Percentiles rank a stretch among this genome's conserved stretches.
phyloP scores from a whole-genome alignment of 1,140 invertebrate species.

The Drosophila tropicalis region DNA sequence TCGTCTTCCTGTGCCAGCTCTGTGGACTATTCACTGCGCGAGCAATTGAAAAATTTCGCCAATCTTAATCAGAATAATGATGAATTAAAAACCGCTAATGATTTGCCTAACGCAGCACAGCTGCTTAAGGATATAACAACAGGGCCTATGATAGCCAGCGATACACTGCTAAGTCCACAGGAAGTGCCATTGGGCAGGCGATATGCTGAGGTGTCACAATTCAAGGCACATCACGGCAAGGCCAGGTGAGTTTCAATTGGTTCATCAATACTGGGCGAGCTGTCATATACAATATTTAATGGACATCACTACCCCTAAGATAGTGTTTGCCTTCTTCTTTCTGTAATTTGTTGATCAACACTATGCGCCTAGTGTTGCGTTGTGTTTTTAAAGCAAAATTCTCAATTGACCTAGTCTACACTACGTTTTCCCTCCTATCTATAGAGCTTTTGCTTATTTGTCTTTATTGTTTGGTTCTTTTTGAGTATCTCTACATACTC shows the following conservation, averaged over 20 bases:
- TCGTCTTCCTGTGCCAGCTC: slow-evolving; percentile 59
- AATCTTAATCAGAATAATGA: slow-evolving; percentile 37
- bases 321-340: no score
- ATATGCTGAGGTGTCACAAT: slow-evolving; percentile 81
- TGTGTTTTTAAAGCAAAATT: background rate
- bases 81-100: slow-evolving; percentile 28
- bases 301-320: no score
- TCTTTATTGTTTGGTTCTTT: background rate
- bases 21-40: slow-evolving; percentile 74
- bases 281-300: no score
- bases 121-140: slow-evolving; percentile 57
- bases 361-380: no score
- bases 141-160: slow-evolving; percentile 29
- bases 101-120: slow-evolving; percentile 34
- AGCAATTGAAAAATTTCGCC: slow-evolving; percentile 75
- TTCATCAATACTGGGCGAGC: no score
- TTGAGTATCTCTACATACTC: background rate
- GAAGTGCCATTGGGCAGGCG: slow-evolving; percentile 79
- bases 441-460: background rate
- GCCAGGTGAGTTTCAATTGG: slow-evolving; percentile 62
- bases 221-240: slow-evolving; percentile 67
- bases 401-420: slow-evolving; percentile 33
- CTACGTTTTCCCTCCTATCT: background rate
- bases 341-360: no score
- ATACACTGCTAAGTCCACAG: slow-evolving; percentile 79